phyloP scores from a whole-genome alignment of 2,113 vertebrate species.

The Recurvirostra avosetta region DNA sequence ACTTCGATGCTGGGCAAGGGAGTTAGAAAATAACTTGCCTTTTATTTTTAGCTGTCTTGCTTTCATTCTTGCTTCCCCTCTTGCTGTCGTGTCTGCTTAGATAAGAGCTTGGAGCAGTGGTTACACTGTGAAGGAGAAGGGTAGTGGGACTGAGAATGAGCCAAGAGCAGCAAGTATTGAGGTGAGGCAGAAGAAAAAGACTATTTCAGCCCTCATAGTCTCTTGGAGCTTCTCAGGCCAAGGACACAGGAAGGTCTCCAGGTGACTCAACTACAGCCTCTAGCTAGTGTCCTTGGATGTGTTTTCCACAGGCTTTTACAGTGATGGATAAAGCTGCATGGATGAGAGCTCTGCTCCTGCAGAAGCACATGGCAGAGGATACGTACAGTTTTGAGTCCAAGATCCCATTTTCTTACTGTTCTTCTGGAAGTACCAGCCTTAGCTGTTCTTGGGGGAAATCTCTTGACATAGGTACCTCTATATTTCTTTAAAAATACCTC shows the following conservation, averaged over 20 bases:
- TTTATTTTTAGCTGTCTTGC: background rate
- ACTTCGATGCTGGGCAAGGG: background rate
- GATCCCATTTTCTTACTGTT: background rate
- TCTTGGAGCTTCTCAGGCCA: background rate
- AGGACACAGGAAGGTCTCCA: background rate
- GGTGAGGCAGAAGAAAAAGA: background rate
- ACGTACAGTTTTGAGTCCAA: background rate
- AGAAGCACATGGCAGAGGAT: background rate
- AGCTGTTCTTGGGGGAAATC: background rate
- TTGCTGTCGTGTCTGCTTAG: background rate
- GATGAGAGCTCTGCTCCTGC: background rate
- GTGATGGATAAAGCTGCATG: background rate
- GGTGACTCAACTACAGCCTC: background rate
- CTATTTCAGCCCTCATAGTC: fast-evolving
- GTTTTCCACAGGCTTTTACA: background rate
- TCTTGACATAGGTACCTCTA: background rate
- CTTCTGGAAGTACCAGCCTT: background rate
- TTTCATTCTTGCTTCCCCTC: background rate
- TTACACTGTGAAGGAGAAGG: background rate
- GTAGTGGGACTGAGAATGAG: background rate
- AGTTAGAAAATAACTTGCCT: background rate
- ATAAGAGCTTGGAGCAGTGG: background rate
- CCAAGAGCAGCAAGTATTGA: background rate
- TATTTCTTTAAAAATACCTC: background rate
- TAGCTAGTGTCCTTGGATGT: background rate